phyloP scores from a whole-genome alignment of 2,113 vertebrate species.

The Silurus meridionalis region DNA sequence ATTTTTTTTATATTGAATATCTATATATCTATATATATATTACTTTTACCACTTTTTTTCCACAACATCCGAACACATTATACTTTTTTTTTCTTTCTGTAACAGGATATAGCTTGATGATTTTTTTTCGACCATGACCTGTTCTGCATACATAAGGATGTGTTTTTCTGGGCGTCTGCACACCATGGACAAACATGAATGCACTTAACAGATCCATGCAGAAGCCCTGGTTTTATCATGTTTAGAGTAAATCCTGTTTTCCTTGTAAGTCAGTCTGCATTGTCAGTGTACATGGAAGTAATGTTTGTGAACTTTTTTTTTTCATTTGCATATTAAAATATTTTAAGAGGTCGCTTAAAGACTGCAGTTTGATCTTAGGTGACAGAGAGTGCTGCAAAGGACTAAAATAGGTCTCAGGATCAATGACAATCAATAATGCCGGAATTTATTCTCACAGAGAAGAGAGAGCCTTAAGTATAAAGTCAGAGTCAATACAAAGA shows the following conservation, averaged over 20 bases:
- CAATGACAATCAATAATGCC: slow-evolving; percentile 39
- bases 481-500: not conserved
- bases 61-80: no score
- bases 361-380: slow-evolving; percentile 20
- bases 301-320: not conserved
- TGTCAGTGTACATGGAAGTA: not conserved
- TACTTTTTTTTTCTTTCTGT: no score
- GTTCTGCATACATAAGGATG: not conserved
- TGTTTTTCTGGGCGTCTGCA: not conserved
- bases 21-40: no score
- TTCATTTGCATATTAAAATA: not conserved
- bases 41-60: no score
- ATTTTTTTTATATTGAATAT: no score
- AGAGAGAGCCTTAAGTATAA: not conserved
- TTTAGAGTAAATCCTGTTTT: not conserved
- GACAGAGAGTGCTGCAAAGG: slow-evolving; percentile 24
- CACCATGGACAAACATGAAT: not conserved
- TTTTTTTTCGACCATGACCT: not conserved
- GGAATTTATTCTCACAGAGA: slow-evolving; percentile 15
- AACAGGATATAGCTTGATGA: not conserved
- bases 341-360: not conserved
- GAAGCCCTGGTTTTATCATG: not conserved
- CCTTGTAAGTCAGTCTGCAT: not conserved
- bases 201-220: not conserved
- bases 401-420: slow-evolving; percentile 39